A percentile compares a stretch with the other conserved stretches of the same genome.
Evolutionary conservation across 2,113 vertebrate genomes (phyloP).

Genomic region (Dissostichus mawsoni): DNA sequence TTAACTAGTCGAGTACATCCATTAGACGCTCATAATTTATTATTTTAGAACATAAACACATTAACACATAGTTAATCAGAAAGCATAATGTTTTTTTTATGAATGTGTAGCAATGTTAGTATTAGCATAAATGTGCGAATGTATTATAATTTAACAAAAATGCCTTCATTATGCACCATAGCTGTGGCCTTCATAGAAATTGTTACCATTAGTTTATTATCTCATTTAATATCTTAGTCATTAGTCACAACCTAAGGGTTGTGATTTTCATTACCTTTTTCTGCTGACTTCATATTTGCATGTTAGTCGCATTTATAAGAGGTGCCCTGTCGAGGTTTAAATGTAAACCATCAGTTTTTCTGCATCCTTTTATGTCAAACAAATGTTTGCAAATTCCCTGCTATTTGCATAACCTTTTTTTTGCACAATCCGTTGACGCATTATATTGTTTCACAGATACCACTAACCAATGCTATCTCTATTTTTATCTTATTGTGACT

Average conservation of each 20-base stretch:
- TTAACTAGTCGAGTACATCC: too few relatives aligned
- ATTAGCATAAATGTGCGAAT: too few relatives aligned
- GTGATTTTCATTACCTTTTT: slow-evolving; percentile 8
- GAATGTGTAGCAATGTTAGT: too few relatives aligned
- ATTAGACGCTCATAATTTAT: too few relatives aligned
- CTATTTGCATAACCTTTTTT: neutral
- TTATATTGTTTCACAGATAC: neutral
- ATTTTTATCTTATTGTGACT: neutral
- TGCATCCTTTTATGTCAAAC: neutral
- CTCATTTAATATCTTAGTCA: slow-evolving; percentile 7
- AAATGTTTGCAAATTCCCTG: neutral
- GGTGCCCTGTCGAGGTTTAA: neutral
- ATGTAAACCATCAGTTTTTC: slow-evolving; percentile 4
- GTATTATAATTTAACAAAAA: too few relatives aligned
- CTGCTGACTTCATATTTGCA: neutral
- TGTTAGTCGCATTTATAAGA: slow-evolving; percentile 15
- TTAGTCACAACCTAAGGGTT: slow-evolving; percentile 15
- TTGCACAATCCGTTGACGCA: neutral
- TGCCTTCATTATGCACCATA: too few relatives aligned
- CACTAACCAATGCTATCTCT: neutral
- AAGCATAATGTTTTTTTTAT: too few relatives aligned
- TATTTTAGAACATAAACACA: too few relatives aligned
- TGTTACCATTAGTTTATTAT: neutral
- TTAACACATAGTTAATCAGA: too few relatives aligned
- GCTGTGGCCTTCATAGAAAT: too few relatives aligned